Evolutionary conservation across 2,888 invertebrate species (phyloP).

Genomic region (Listrodromus nycthemerus): DNA sequence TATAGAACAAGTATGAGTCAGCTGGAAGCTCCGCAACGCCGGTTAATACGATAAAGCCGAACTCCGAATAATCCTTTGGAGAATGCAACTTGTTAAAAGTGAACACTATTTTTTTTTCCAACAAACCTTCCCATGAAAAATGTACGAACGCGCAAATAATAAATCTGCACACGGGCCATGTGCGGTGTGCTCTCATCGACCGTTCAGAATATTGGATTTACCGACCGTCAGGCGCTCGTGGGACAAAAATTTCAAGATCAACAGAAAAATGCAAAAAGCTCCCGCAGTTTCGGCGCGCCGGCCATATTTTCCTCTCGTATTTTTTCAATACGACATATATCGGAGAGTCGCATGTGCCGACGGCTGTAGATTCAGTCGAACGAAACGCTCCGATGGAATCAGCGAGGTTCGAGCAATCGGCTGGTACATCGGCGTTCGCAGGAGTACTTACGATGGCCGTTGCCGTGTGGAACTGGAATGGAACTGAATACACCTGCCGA

Average conservation of each 20-base stretch:
- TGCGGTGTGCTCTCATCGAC: background rate
- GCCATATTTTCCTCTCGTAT: constrained; percentile 17
- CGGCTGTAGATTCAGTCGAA: background rate
- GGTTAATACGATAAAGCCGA: background rate
- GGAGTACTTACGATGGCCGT: background rate
- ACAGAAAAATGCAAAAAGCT: constrained; percentile 8
- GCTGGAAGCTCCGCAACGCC: background rate
- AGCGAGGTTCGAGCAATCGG: constrained; percentile 53
- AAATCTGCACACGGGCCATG: background rate
- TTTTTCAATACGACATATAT: constrained; percentile 6
- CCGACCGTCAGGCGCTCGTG: background rate
- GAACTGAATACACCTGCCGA: constrained; percentile 24
- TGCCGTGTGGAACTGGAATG: constrained; percentile 5
- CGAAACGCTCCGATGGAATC: constrained; percentile 46
- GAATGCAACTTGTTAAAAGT: background rate
- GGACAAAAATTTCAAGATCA: constrained; percentile 31
- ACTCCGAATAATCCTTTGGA: background rate
- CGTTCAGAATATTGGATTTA: constrained; percentile 3
- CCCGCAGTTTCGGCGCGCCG: constrained; percentile 16
- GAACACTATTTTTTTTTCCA: background rate
- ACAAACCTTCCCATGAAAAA: background rate
- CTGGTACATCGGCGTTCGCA: constrained; percentile 31
- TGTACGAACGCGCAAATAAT: background rate
- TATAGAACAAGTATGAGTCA: background rate
- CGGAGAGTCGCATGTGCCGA: background rate